Base-by-base conservation (phyloP, 2,797 vertebrate genomes). In the Tokudaia tokunoshimensis region DNA sequence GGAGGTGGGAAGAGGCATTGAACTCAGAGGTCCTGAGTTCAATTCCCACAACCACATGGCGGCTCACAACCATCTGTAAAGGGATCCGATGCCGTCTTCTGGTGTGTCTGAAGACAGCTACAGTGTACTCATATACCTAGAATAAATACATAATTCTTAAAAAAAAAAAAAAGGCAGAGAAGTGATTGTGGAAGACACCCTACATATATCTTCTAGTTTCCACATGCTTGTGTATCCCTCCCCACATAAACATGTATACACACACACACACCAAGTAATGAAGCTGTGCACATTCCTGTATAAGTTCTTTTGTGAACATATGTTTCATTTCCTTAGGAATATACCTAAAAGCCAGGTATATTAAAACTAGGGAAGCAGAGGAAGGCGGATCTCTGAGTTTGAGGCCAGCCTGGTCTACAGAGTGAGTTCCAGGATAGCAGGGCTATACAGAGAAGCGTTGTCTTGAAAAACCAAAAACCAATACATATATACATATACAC, bases 311-410 rank as follows among this genome's bases (percentile, higher is more conserved):
- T 52, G 47, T 83, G 20, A 2, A 88, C 26, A 11, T 44, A 29
- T 22, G 8, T 59, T 94, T 89, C 37, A 80, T 79, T 94, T 91
- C 22, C 91, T 94, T 55, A 57, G 74, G 81, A 94, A 50, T 89
- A 89, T 20, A 65, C 61, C 41, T 65, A 65, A 84, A 84, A 84
- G 10, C 17, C 41, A 85, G 61, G 10, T 34, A 41, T 67, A 47
- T 5, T 6, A 65, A 61, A 6, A 84, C 41, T 84, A 10, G 6
- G 61, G 29, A 85, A 34, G 10, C 61, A 84, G 41, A 65, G 29
- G 82, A 29, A 85, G 11, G 31, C 65, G 17, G 11, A 34, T 34
- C 41, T 84, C 17, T 50, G 82, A 67, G 82, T 84, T 84, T 5
- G 6, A 65, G 29, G 26, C 41, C 41, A 84, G 17, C 29, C 29